Evolutionary conservation across 2,888 invertebrate species (phyloP).

Genomic region (Dicroscelio sp.): DNA sequence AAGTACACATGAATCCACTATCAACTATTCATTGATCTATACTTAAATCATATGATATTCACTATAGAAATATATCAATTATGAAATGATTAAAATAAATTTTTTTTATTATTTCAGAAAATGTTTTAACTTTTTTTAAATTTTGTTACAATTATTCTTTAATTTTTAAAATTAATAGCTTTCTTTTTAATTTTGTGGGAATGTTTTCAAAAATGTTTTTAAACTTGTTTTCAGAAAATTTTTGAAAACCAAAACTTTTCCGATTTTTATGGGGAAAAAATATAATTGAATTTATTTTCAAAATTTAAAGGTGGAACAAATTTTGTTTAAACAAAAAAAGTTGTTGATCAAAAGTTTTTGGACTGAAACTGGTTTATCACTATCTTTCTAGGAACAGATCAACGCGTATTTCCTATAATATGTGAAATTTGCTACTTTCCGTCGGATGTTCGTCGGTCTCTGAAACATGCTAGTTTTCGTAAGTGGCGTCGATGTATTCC

Average conservation of each 20-base stretch:
- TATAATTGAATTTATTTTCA: not conserved
- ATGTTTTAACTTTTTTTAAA: too few species aligned
- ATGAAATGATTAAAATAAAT: not conserved
- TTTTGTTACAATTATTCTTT: not conserved
- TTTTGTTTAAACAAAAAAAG: not conserved
- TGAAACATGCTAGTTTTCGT: not conserved
- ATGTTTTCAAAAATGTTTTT: not conserved
- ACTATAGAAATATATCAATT: not conserved
- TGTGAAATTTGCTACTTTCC: not conserved
- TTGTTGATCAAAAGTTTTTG: not conserved
- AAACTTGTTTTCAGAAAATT: not conserved
- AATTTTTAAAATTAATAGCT: not conserved
- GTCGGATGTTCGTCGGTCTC: not conserved
- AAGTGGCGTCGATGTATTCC: too few species aligned
- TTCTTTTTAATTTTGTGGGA: not conserved
- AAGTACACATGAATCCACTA: not conserved
- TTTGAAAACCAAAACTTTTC: not conserved
- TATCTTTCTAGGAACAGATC: not conserved
- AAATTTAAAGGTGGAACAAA: not conserved
- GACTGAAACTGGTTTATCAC: not conserved
- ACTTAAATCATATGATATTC: not conserved
- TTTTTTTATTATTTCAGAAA: not conserved
- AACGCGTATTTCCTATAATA: not conserved
- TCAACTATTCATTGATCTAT: not conserved
- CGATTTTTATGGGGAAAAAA: not conserved